These are phyloP conservation scores for Caenorhabditis zanzibari DNA, from an alignment of 2,888 invertebrate genomes.

Conservation along the genomic window DNA sequence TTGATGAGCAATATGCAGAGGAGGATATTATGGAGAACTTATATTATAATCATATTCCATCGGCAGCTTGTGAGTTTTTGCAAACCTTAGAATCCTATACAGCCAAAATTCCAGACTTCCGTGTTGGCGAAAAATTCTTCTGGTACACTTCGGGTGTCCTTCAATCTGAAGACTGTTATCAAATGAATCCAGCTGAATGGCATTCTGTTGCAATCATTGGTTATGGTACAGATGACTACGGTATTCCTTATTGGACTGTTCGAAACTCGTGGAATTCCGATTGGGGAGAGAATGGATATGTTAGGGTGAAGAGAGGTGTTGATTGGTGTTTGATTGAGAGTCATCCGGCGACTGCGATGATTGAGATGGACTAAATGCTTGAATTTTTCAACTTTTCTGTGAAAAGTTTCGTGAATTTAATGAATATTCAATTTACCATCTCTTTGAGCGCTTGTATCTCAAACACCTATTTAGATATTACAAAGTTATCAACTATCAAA, in stretches of 20 bases:
- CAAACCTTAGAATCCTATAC: too few species aligned
- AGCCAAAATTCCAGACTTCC: slow-evolving; percentile 34
- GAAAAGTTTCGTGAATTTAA: too few species aligned
- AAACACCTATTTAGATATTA: too few species aligned
- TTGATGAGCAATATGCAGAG: slow-evolving; percentile 39
- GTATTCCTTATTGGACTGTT: slow-evolving; percentile 28
- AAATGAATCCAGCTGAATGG: slow-evolving; percentile 37
- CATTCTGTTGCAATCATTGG: slow-evolving; percentile 41
- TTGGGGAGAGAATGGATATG: slow-evolving; percentile 53
- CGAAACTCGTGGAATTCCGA: slow-evolving; percentile 38
- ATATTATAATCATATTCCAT: slow-evolving; percentile 42
- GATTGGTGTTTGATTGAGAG: slow-evolving; percentile 58
- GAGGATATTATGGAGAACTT: slow-evolving; percentile 48
- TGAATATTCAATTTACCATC: too few species aligned
- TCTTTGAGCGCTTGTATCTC: too few species aligned
- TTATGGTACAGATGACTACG: slow-evolving; percentile 24
- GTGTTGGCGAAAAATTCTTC: slow-evolving; percentile 40
- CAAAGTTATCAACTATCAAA: too few species aligned
- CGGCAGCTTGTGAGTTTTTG: slow-evolving; percentile 32
- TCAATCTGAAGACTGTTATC: slow-evolving; percentile 30
- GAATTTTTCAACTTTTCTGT: too few species aligned
- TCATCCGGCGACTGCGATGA: slow-evolving; percentile 44
- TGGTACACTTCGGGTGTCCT: slow-evolving; percentile 43
- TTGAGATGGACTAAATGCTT: slow-evolving; percentile 1
- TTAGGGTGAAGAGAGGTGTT: slow-evolving; percentile 26